Base-by-base conservation (phyloP, 2,113 vertebrate genomes). In the human (Homo sapiens) region DNA sequence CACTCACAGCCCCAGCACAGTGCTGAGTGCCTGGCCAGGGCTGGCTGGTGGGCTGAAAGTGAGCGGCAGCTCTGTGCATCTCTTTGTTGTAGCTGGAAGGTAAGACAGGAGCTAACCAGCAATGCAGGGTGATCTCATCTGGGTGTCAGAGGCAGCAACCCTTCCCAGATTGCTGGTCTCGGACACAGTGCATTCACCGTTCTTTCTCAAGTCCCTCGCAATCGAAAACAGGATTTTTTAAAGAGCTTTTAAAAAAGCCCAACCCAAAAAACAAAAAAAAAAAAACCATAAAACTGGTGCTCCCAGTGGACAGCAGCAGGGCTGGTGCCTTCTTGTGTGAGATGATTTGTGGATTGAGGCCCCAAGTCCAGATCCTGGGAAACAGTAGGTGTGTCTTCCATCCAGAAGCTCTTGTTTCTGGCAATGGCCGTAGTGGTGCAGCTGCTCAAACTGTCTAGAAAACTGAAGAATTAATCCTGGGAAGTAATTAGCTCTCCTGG, bases 391-490 rank as follows among this genome's bases (percentile, higher is more conserved):
- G 68, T 43, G 57, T 78, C 93, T 48, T 59, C 93, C 80, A 43
- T 68, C 87, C 97, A 84, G 68, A 55, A 93, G 93, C 89, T 79
- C 95, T 80, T 66, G 70, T 88, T 92, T 59, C 80, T 88, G 94
- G 95, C 90, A 22, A 43, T n/a, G 59, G 64, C 81, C 8, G 0
- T 27, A 16, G 91, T 6, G 1, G 30, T 35, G 25, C 23, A 40
- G 83, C 94, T 27, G 3, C 90, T 83, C 89, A 68, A 95, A 84
- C 97, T 83, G 97, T 97, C 48, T 92, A n/a, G 82, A 68, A 88
- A 96, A 72, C 66, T 95, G 96, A 91, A 97, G 90, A 97, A 97
- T 98, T 93, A 97, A 96, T 97, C 97, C 96, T 80, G 87, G 91
- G 97, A 95, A 96, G 82, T 87, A 57, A 97, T 96, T 70, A 93